A percentile compares a stretch with the other conserved stretches of the same genome.
phyloP scores from a whole-genome alignment of 2,113 vertebrate species.

The Pomatorhinus ruficollis region DNA sequence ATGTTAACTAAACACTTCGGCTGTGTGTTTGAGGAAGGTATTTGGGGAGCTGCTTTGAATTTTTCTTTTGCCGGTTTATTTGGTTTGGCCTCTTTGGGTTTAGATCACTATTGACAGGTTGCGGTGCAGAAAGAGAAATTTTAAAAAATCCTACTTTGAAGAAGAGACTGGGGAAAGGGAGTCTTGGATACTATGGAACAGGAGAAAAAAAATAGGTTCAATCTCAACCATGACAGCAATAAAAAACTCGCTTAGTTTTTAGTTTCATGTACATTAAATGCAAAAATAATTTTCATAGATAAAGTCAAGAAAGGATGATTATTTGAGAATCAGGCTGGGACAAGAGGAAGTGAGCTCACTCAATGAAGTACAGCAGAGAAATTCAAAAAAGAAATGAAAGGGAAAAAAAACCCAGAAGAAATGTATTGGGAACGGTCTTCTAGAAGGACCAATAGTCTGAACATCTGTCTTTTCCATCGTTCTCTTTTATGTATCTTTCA shows the following conservation, averaged over 20 bases:
- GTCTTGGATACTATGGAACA: background rate
- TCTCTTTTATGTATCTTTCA: background rate
- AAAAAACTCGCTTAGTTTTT: background rate
- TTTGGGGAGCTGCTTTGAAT: background rate
- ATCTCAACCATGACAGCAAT: background rate
- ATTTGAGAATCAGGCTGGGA: background rate
- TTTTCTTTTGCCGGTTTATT: background rate
- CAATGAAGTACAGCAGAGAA: background rate
- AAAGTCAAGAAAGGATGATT: accelerated
- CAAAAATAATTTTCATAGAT: background rate
- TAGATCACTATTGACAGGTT: background rate
- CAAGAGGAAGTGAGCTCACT: background rate
- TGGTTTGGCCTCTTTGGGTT: background rate
- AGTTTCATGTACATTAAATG: background rate
- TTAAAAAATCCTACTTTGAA: too few species aligned
- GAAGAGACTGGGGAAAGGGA: background rate
- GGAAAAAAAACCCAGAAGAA: background rate
- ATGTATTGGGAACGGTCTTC: background rate
- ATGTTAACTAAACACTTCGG: background rate
- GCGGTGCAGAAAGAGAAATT: background rate
- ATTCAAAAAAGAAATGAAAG: background rate
- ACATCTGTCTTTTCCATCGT: background rate
- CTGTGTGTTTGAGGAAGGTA: background rate
- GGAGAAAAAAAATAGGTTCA: background rate
- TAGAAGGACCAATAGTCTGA: background rate